Conservation (phyloP, 64 coral and sea anemone species). For the Dendronephthya gigantea region DNA sequence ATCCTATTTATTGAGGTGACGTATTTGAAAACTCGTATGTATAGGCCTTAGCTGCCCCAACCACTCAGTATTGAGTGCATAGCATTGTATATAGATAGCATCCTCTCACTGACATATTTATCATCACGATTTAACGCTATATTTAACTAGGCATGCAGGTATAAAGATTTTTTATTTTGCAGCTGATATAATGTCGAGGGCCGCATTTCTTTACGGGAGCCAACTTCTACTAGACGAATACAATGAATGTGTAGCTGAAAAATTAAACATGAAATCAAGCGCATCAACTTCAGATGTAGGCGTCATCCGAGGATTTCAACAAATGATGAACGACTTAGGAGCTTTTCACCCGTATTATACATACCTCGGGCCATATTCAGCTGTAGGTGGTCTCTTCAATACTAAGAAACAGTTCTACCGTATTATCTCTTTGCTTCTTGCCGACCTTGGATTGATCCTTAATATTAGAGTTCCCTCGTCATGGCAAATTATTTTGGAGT, state of each 20-base stretch:
- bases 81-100: not conserved
- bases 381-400: not conserved
- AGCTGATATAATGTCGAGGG: not conserved
- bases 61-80: too few relatives aligned
- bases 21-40: too few relatives aligned
- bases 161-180: not conserved
- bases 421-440: not conserved
- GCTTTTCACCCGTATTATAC: not conserved
- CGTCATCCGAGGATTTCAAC: not conserved
- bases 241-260: not conserved
- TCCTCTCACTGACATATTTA: not conserved
- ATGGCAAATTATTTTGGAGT: not conserved
- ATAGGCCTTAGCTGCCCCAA: too few relatives aligned
- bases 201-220: not conserved
- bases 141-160: not conserved
- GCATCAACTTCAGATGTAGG: not conserved
- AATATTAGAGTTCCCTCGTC: slow-evolving; percentile 1
- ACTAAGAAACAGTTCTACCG: not conserved
- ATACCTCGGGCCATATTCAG: not conserved
- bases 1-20: too few relatives aligned
- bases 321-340: not conserved
- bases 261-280: not conserved
- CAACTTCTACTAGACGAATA: not conserved
- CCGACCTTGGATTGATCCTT: not conserved
- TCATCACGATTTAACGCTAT: not conserved